Evolutionary conservation across 2,888 invertebrate genomes (phyloP), one percentile per base, ranked within the genome.

Genomic region (Coleophora deauratella): DNA sequence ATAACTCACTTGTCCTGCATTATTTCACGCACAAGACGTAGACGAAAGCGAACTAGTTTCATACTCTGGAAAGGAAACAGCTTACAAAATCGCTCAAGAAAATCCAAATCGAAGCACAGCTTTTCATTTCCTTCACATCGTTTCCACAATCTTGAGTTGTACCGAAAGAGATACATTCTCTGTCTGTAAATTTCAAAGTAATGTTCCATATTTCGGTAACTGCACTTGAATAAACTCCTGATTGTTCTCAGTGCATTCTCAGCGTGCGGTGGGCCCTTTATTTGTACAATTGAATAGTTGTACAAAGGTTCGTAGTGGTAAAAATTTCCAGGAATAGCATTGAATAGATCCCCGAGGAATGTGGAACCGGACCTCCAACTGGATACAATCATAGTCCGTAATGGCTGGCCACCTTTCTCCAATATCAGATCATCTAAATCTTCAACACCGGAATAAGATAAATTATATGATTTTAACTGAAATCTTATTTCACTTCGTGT

Each of bases 281-380:
- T 91, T 84, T 94, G 94, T 51, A 91, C 87, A 54, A 95, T 94
- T 46, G 92, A 93, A 75, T 92, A 93, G 62, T 93, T 91, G 44
- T 95, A 81, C 46, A 96, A 78, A 28, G 96, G 96, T 73, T 97
- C 96, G 66, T 96, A 96, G 69, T 96, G 95, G 78, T 96, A 96
- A 75, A 89, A 96, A 70, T 93, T 96, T 27, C 91, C 95, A 12
- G 96, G 95, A 66, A 95, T 89, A 15, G 94, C 88, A 69, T 94
- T 94, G 36, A 96, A 70, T 33, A 95, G 89, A 62, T 95, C 95
- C 40, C 95, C 96, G 40, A 96, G 86, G 70, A 96, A 96, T 31
- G 96, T 96, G 13, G 96, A 95, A 4, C 96, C 96, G 3, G 95
- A 94, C 54, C 96, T 88, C 95, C 96, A 96, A 10, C 94, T 94